Conservation (phyloP, 1,140 invertebrate species). For the Adoxophyes honmai region DNA sequence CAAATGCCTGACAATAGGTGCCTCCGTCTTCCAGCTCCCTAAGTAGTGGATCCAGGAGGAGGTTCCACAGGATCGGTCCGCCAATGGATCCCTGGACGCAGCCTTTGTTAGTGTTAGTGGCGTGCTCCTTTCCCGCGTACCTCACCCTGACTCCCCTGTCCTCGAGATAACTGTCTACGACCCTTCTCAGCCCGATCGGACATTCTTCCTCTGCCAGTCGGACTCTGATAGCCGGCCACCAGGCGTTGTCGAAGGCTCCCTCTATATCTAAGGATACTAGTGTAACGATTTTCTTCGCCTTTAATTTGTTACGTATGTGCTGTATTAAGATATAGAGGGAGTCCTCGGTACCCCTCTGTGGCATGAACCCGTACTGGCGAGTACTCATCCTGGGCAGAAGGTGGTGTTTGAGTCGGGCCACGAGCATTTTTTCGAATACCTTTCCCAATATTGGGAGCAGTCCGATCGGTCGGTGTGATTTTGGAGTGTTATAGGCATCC, state of each 20-base stretch:
- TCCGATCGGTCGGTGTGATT: slow-evolving; percentile 2
- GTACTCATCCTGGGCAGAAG: background rate
- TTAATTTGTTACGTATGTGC: background rate
- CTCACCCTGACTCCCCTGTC: background rate
- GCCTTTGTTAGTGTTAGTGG: background rate
- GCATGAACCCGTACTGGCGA: no score
- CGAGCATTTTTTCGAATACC: slow-evolving; percentile 16
- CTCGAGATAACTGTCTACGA: background rate
- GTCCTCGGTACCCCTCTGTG: slow-evolving; percentile 17
- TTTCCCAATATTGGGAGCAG: slow-evolving; percentile 10
- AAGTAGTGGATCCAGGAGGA: background rate
- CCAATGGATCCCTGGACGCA: background rate
- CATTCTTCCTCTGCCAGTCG: background rate
- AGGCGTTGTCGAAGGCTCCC: background rate
- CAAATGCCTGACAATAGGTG: background rate
- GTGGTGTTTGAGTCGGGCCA: slow-evolving; percentile 1
- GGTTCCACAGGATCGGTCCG: background rate
- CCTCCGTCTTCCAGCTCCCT: background rate
- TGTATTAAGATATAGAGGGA: slow-evolving; percentile 6
- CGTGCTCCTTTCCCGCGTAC: background rate
- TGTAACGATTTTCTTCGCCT: background rate
- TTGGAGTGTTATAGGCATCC: background rate
- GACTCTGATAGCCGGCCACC: background rate
- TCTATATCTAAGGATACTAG: background rate
- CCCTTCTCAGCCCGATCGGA: no score